Evolutionary conservation across 1,140 invertebrate genomes (phyloP).

Genomic region (Samia ricini): DNA sequence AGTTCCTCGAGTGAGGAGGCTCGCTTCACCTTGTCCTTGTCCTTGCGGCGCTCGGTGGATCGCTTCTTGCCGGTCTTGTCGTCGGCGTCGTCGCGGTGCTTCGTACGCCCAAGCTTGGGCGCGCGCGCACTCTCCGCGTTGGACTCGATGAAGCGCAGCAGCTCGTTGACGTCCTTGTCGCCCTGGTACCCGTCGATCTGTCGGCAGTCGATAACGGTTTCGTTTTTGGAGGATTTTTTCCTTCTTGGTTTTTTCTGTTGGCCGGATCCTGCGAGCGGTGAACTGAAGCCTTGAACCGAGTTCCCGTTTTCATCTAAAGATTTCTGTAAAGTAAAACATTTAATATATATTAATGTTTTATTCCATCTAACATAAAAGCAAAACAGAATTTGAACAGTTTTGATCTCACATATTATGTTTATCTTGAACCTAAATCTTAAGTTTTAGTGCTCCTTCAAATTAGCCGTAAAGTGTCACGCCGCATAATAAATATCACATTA

Average conservation of each 20-base stretch:
- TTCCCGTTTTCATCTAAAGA: conserved; percentile 83
- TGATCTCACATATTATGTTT: too few relatives aligned
- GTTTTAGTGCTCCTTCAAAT: too few relatives aligned
- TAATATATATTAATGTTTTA: not conserved
- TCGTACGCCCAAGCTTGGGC: conserved; percentile 51
- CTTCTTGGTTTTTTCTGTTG: conserved; percentile 79
- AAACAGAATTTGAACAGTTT: too few relatives aligned
- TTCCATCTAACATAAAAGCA: not conserved
- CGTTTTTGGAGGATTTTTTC: conserved; percentile 79
- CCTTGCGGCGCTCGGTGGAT: conserved; percentile 68
- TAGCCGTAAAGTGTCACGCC: too few relatives aligned
- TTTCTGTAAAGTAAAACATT: conserved; percentile 71
- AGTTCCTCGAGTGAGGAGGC: conserved; percentile 85
- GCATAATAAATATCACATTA: too few relatives aligned
- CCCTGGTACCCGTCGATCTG: conserved; percentile 83
- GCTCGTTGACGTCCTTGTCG: conserved; percentile 78
- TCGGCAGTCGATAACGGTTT: conserved; percentile 80
- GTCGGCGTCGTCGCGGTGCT: conserved; percentile 64
- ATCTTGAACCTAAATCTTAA: too few relatives aligned
- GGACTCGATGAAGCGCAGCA: conserved; percentile 80
- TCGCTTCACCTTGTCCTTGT: conserved; percentile 78
- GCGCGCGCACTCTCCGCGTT: conserved; percentile 55
- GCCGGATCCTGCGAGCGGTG: conserved; percentile 72
- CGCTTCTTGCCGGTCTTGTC: conserved; percentile 68
- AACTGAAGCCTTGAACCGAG: conserved; percentile 78